Percentiles rank a stretch among this genome's conserved stretches.
These are phyloP conservation scores for Helostoma temminkii DNA, from an alignment of 2,797 vertebrate species.

Conservation along the genomic window DNA sequence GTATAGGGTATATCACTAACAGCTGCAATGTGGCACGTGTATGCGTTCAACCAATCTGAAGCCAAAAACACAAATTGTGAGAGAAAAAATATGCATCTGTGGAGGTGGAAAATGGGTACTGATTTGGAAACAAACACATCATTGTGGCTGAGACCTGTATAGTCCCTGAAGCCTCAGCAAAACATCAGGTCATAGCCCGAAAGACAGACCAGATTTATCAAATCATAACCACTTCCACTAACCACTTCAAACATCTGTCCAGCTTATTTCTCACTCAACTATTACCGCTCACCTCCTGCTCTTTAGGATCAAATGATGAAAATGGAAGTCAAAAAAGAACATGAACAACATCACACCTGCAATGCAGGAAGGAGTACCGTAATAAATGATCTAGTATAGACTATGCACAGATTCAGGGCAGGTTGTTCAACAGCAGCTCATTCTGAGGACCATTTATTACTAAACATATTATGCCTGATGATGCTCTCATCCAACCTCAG, in stretches of 20 bases:
- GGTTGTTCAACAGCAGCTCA: constrained; percentile 40
- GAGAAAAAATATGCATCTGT: constrained; percentile 45
- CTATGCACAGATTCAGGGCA: constrained; percentile 25
- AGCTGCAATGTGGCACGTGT: constrained; percentile 21
- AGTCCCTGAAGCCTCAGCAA: constrained; percentile 38
- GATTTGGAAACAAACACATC: constrained; percentile 66
- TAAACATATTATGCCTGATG: constrained; percentile 54
- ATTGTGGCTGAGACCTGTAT: constrained; percentile 49
- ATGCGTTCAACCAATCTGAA: constrained; percentile 20
- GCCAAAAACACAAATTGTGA: constrained; percentile 42
- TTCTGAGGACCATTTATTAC: constrained; percentile 57
- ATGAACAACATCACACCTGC: constrained; percentile 56
- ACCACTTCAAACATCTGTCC: constrained; percentile 34
- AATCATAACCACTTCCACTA: constrained; percentile 39
- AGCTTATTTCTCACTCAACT: constrained; percentile 30
- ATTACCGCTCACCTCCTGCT: constrained; percentile 29
- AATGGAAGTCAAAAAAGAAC: constrained; percentile 34
- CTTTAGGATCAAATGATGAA: constrained; percentile 33
- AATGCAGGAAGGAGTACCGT: constrained; percentile 58
- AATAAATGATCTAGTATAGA: constrained; percentile 64
- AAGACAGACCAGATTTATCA: constrained; percentile 34
- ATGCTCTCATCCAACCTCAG: constrained; percentile 51
- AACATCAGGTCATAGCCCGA: constrained; percentile 53
- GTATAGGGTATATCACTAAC: constrained; percentile 2
- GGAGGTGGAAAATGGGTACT: constrained; percentile 55